phyloP scores from a whole-genome alignment of 2,113 vertebrate genomes.

The Anarhynchus alexandrinus region DNA sequence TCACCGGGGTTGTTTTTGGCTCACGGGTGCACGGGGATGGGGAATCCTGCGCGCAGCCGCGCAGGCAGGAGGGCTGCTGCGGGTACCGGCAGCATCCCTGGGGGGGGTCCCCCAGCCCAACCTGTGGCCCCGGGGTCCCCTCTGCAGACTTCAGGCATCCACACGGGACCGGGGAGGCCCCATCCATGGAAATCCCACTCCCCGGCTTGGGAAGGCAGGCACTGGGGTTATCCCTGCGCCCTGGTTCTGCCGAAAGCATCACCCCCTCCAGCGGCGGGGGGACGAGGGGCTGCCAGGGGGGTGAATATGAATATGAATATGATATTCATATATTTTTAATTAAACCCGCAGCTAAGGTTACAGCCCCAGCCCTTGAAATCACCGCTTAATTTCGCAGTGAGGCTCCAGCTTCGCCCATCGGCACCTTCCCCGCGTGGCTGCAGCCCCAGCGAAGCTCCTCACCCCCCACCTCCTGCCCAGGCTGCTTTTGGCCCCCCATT shows the following conservation, averaged over 20 bases:
- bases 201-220: neutral
- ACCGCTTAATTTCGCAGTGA: rapidly evolving
- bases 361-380: neutral
- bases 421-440: neutral
- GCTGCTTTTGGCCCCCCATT: neutral
- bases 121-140: rapidly evolving
- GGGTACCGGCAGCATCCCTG: neutral
- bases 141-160: neutral
- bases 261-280: neutral
- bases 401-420: neutral
- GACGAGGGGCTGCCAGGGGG: neutral
- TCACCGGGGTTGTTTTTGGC: neutral
- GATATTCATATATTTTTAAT: conserved; percentile 7
- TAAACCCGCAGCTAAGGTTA: neutral
- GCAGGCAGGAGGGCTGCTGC: rapidly evolving
- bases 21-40: neutral
- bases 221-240: rapidly evolving
- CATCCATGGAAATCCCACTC: neutral
- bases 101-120: neutral
- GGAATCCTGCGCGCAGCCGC: neutral
- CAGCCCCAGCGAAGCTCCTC: neutral
- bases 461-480: neutral
- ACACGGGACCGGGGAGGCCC: neutral
- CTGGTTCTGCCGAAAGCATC: rapidly evolving
- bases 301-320: no score